Evolutionary conservation across 2,113 vertebrate species (phyloP), one percentile per base, ranked within the genome.

Genomic region (Equus quagga): DNA sequence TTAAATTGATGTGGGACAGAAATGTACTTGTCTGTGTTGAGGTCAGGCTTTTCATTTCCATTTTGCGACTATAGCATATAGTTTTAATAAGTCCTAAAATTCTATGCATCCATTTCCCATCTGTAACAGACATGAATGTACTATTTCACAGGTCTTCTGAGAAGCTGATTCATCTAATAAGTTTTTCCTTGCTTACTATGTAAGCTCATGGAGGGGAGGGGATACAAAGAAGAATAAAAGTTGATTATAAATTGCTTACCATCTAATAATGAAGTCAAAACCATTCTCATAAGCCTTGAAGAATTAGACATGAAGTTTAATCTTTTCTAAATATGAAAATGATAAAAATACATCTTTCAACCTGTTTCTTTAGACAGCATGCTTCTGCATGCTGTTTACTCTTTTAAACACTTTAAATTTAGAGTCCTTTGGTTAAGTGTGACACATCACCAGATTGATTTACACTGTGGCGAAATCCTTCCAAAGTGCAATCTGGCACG

Each of bases 301-400:
- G 62, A 97, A 79, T 93, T 46, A 96, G 7, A 79, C 41, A 84
- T 97, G 56, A 80, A 94, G 26, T 91, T 82, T 28, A 3, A 6
- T 88, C 54, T 91, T 96, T 95, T 92, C 54, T 83, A 67, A 97
- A 44, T 91, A 49, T 28, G n/a, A 80, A 81, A 91, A 81, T 58
- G 12, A 92, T 85, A 65, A 54, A 85, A 90, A 75, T 44, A 44
- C 4, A 78, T 86, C 60, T 54, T 96, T 96, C 41, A 86, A 86
- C 31, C 76, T 89, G 28, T 72, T 88, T 89, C 46, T 92, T 64
- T 65, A 54, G 86, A 92, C 26, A 80, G 6, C 46, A 65, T 89
- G 58, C 69, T 89, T 72, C n/a, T 36, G 79, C 41, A 56, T 89
- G 72, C 28, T 88, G 1, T 65, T 92, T 96, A 90, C 11, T 95